A percentile compares a stretch with the other conserved stretches of the same genome.
These are phyloP conservation scores for Spialia ferax DNA, from an alignment of 2,888 invertebrate species.

Conservation along the genomic window DNA sequence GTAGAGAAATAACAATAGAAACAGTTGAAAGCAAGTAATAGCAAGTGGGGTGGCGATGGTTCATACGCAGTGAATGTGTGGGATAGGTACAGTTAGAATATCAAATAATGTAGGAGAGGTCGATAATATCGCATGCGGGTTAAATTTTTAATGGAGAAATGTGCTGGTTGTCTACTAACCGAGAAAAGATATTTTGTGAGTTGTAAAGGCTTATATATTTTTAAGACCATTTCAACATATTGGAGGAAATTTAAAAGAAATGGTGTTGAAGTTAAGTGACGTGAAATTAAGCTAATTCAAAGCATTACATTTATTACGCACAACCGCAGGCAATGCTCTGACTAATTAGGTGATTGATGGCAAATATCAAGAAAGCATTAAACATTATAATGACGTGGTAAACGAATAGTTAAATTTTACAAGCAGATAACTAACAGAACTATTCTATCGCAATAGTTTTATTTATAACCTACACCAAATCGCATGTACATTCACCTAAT, in stretches of 20 bases:
- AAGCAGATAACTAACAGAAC: no score
- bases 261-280: no score
- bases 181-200: background rate
- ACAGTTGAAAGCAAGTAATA: slow-evolving; percentile 31
- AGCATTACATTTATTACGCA: no score
- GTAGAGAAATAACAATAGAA: slow-evolving; percentile 22
- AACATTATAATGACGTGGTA: background rate
- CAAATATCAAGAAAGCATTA: background rate
- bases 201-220: no score
- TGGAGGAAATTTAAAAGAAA: no score
- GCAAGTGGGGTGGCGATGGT: slow-evolving; percentile 49
- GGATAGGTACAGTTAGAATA: slow-evolving; percentile 57
- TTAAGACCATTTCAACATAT: no score
- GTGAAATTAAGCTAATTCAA: no score
- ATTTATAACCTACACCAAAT: background rate
- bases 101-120: slow-evolving; percentile 61
- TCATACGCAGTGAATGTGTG: slow-evolving; percentile 46
- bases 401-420: background rate
- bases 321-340: no score
- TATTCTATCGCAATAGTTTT: background rate
- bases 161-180: background rate
- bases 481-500: background rate
- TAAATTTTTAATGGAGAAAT: slow-evolving; percentile 22
- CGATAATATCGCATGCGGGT: slow-evolving; percentile 71
- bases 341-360: background rate